Evolutionary conservation across 2,888 invertebrate species (phyloP), one percentile per base, ranked within the genome.

Genomic region (Saturnia japonica): DNA sequence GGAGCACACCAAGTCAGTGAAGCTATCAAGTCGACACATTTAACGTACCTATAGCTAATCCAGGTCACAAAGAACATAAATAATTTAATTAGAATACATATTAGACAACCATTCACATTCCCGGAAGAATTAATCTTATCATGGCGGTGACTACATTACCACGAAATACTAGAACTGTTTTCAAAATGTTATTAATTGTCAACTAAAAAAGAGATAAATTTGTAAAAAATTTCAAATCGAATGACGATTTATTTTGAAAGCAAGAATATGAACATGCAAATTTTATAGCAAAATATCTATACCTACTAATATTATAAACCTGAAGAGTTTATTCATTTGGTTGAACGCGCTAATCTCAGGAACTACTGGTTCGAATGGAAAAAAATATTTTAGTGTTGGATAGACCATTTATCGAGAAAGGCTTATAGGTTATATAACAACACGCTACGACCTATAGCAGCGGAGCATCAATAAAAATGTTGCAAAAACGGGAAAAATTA

Each of bases 51-150:
- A n/a, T n/a, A 70, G 54, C 64, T 43, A 66, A 70, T 70, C 54
- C 54, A 66, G 70, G 70, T n/a, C 70, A n/a, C n/a, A 42, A 62
- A 64, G 19, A 47, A 25, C 66, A 42, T 47, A 70, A 70, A 67
- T 54, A 70, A 16, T 43, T 25, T 62, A 54, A 64, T 69, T 70
- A 70, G 47, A 66, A 67, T 66, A 66, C 22, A 66, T 25, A 67
- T 67, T 70, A 66, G 40, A 40, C 16, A 64, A 22, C 34, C 40
- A 40, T 64, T 64, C 34, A 34, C 19, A n/a, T 64, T 64, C 64
- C n/a, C 40, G 64, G 64, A 64, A 64, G 6, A 64, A 16, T 64
- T 64, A 64, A 64, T 64, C 64, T 64, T 64, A 64, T 64, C 64
- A 64, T 16, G 19, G 19, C 64, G 40, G 40, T 1, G 40, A n/a